Base-by-base conservation (phyloP, 2,113 vertebrate species). In the Muntiacus reevesi region DNA sequence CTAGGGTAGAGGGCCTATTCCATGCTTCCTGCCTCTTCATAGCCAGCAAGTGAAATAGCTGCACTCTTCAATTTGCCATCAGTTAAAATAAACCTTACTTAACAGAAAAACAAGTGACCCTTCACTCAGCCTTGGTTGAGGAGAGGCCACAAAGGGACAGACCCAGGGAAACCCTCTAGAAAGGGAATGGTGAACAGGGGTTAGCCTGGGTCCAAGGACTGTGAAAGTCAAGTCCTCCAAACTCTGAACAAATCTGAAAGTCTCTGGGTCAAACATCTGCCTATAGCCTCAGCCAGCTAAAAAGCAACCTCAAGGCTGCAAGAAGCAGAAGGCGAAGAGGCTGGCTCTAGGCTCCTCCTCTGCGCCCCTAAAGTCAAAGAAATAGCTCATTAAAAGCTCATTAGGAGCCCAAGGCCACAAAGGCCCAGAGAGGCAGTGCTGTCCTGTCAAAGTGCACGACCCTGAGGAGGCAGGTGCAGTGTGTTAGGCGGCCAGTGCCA, bases 331-430 rank as follows among this genome's bases (percentile, higher is more conserved):
- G 10, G 59, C 19, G 7, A 57, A 1, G 74, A 40, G 62, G 30
- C 54, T 82, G 97, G 95, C 87, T 43, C 50, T 16, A 0, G 14
- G 67, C 40, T 43, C 93, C 21, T 43, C 84, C 67, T 67, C 74
- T 97, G 97, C 95, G 97, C 90, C 97, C 96, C 76, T 92, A 60
- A 91, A 97, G 98, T 90, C n/a, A 17, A 11, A 27, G 93, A 83
- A 62, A 50, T 93, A 94, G 71, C 97, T 98, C 98, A 98, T 98
- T 98, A 98, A 98, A 98, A 97, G 94, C 98, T 98, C 98, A 97
- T 98, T 98, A 98, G 98, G 79, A 97, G 97, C 96, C 95, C 33
- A 23, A 57, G 67, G 88, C 96, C 90, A 85, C 45, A 71, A 30
- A 94, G 94, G 64, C 88, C 87, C 57, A 30, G 57, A 40, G 87